Evolutionary conservation across 2,888 invertebrate species (phyloP), one percentile per base, ranked within the genome.

Genomic region (Elysia crispata): DNA sequence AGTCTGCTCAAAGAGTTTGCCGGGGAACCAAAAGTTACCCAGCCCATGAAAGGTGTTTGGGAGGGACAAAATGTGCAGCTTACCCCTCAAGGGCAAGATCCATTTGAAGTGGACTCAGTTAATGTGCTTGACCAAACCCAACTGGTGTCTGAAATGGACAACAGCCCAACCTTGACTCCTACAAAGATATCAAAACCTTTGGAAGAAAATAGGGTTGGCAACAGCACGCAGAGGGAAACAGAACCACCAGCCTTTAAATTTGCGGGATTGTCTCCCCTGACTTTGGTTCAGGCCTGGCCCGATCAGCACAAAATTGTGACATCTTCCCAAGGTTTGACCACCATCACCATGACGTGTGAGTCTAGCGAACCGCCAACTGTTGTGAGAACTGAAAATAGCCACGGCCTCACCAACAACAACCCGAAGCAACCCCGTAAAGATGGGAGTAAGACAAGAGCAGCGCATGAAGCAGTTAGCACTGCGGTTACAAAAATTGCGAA

Each of bases 81-180:
- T 11, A 41, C 41, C 41, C 41, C 74, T 20, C 79, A 66, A 6
- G 74, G 33, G 6, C 79, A 79, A 31, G 79, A 79, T 30, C 79
- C 79, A 8, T 79, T 79, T 67, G 79, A 79, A 41, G 54, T 79
- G 0, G 57, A 60, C 20, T 20, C 28, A 20, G 25, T 67, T 6
- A 18, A 13, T 23, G 41, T 28, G 18, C 18, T 50, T 13, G 78
- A 78, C 20, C 73, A 73, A 20, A 41, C 15, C 5, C 25, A 49
- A 41, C 57, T 60, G 54, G 62, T n/a, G 15, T 57, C 70, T 20
- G 33, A 69, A 25, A 41, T 49, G 25, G 77, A 77, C 18, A 30
- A 8, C 23, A 70, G 60, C 15, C 78, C 78, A 33, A 62, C 73
- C 1, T 64, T 78, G 8, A 73, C 64, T 13, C 78, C 78, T 1